phyloP scores from a whole-genome alignment of 2,888 invertebrate species.

The Drosophila histrio region DNA sequence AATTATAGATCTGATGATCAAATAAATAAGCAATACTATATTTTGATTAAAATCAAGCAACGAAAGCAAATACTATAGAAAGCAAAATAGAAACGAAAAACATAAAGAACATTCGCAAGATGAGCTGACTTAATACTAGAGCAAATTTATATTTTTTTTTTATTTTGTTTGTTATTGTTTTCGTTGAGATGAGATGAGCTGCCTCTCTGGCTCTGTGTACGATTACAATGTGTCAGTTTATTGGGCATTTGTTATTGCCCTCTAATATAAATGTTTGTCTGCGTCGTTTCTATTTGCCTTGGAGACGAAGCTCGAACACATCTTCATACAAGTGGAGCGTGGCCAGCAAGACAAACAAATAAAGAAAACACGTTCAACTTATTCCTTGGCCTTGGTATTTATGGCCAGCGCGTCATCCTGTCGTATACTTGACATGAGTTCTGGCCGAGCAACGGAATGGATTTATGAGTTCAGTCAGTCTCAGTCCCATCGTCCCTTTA shows the following conservation, averaged over 20 bases:
- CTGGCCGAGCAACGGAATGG: conserved; percentile 25
- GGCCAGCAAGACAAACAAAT: conserved; percentile 61
- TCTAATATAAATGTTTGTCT: conserved; percentile 33
- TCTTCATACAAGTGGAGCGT: conserved; percentile 45
- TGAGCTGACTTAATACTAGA: conserved; percentile 19
- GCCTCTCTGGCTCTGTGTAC: conserved; percentile 12
- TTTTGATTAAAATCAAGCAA: conserved; percentile 4
- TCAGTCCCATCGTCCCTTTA: background rate
- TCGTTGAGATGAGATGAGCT: conserved; percentile 12
- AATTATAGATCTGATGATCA: background rate
- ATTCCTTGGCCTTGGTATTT: conserved; percentile 74
- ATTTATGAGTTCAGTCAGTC: conserved; percentile 43
- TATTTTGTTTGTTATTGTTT: conserved; percentile 8
- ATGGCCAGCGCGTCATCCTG: conserved; percentile 66
- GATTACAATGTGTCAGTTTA: conserved; percentile 35
- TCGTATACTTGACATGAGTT: conserved; percentile 55
- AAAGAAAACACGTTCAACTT: conserved; percentile 67
- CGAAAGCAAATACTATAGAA: background rate
- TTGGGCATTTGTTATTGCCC: conserved; percentile 28
- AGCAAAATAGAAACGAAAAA: background rate
- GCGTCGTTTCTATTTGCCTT: background rate
- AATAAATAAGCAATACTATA: background rate
- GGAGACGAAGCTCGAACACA: background rate
- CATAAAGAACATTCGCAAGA: background rate
- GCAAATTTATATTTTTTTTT: conserved; percentile 10